Percentiles rank a stretch among this genome's conserved stretches.
Evolutionary conservation across 2,113 vertebrate species (phyloP).

Genomic region (Cnemophilus loriae): DNA sequence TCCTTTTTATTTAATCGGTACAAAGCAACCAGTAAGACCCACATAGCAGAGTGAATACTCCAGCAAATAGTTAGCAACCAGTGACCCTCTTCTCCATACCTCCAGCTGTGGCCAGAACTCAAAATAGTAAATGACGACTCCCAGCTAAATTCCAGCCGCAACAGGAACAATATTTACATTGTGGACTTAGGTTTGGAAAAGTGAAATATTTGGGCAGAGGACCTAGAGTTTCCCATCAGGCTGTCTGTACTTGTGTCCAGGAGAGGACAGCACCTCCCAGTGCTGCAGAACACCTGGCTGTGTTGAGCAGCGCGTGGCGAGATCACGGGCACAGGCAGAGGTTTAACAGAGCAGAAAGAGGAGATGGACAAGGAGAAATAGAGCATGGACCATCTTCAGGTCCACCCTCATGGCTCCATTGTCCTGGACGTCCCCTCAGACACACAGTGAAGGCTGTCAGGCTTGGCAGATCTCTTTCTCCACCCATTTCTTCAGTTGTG

Average conservation of each 20-base stretch:
- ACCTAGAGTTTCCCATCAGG: neutral
- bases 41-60: neutral
- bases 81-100: neutral
- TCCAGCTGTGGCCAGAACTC: neutral
- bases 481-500: rapidly evolving
- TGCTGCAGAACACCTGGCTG: neutral
- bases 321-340: rapidly evolving
- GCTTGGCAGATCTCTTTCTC: neutral
- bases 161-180: neutral
- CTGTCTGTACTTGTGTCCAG: neutral
- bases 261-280: neutral
- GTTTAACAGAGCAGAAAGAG: neutral
- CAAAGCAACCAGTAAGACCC: neutral
- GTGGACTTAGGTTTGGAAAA: neutral
- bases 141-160: neutral
- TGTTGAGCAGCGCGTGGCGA: neutral
- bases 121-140: rapidly evolving
- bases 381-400: neutral
- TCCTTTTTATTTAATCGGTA: neutral
- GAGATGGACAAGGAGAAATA: neutral
- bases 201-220: neutral
- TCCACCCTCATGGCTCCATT: neutral
- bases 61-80: neutral
- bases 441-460: neutral
- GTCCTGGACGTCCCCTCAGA: neutral